Conservation (phyloP, 2,113 vertebrate species). For the Anoura caudifer region DNA sequence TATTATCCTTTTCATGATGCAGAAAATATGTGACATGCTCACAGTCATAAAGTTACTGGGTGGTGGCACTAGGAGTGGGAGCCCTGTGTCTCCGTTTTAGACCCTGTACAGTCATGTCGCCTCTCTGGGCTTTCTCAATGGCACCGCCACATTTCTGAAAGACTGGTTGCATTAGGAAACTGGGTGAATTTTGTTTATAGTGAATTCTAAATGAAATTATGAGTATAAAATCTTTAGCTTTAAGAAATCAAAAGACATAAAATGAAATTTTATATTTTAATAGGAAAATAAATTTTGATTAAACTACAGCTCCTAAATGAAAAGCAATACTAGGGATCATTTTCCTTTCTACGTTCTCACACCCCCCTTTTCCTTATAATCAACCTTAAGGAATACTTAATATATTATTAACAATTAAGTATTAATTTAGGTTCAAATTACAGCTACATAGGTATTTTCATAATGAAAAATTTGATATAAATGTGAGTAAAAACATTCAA, state of each 20-base stretch:
- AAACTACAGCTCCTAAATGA: background rate
- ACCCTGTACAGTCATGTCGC: background rate
- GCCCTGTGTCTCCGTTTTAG: background rate
- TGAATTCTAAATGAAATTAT: background rate
- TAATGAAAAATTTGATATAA: background rate
- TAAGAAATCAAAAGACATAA: background rate
- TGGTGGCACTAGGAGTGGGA: background rate
- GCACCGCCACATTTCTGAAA: background rate
- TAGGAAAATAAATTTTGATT: background rate
- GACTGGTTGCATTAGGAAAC: background rate
- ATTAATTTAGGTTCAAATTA: conserved; percentile 14
- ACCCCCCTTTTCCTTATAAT: background rate
- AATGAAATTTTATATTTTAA: background rate
- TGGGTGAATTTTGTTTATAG: background rate
- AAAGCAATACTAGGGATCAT: background rate
- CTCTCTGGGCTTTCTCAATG: background rate
- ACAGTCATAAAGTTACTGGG: background rate
- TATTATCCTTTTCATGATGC: background rate
- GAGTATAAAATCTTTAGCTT: background rate
- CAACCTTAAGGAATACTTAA: background rate
- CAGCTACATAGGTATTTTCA: background rate
- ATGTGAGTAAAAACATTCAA: background rate
- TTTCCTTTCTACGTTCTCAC: background rate
- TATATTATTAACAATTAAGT: background rate
- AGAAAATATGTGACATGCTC: background rate